Evolutionary conservation across 2,113 vertebrate species (phyloP), one percentile per base, ranked within the genome.

Genomic region (Bujurquina vittata): DNA sequence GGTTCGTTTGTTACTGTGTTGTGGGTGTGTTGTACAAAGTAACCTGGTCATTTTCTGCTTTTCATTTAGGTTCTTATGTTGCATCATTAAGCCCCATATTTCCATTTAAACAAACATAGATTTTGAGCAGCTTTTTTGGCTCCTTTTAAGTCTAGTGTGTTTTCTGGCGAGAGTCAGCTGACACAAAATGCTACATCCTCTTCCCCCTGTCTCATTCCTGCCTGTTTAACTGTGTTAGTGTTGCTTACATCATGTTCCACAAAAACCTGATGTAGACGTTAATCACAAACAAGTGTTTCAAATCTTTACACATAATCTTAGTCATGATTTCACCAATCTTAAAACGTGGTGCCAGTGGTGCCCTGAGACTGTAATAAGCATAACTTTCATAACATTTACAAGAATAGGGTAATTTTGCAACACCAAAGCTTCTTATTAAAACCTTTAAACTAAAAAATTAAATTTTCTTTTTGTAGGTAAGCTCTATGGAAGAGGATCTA

Each of bases 401-500:
- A 6, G 6, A 52, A 52, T 3, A 18, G 6, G 17, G 3, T 52
- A 5, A 52, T 52, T 52, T 52, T 18, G 15, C 49, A 52, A 52
- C 49, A 52, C 49, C 17, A 20, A 54, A 54, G 10, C 14, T 46
- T 65, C 4, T 43, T 12, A 46, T 26, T 23, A 0, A 1, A 0
- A 65, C 7, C n/a, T 65, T 43, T 4, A 65, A 23, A 65, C n/a
- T 80, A 37, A 35, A 35, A 35, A 18, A 60, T 20, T n/a, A n/a
- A n/a, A 23, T 10, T 18, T 65, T 31, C 1, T 61, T 52, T 88
- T 75, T 93, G 11, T 81, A 99, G 98, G 97, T 46, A 99, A 98
- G 55, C 73, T 99, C 49, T 99, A 96, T 73, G 98, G 98, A 31
- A 91, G 98, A 93, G 98, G 98, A 7, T 96, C 98, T 1, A 98